These are phyloP conservation scores for Elaphurus davidianus DNA, from an alignment of 2,113 vertebrate species.

Conservation along the genomic window DNA sequence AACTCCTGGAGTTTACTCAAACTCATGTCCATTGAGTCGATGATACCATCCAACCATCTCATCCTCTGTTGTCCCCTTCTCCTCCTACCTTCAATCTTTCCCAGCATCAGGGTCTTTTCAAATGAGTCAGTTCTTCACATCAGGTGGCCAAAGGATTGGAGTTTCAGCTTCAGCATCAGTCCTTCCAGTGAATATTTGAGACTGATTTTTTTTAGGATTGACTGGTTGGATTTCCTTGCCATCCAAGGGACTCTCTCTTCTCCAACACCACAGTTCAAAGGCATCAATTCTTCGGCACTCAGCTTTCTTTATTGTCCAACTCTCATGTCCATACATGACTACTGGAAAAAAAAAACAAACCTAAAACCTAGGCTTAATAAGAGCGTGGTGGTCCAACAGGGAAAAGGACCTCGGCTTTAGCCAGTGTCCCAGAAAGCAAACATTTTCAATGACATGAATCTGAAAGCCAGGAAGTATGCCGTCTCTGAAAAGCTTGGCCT, in stretches of 20 bases:
- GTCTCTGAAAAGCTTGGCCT: background rate
- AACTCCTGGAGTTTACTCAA: background rate
- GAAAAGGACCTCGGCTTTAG: background rate
- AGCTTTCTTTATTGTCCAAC: background rate
- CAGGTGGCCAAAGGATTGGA: background rate
- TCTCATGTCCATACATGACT: background rate
- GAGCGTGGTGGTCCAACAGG: background rate
- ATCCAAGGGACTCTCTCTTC: background rate
- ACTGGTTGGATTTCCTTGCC: background rate
- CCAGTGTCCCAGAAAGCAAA: background rate
- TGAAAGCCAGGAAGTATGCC: background rate
- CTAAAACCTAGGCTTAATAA: background rate
- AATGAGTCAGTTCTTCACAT: background rate
- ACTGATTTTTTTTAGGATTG: background rate
- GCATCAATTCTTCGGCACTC: background rate
- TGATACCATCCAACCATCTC: background rate
- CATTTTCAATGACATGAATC: background rate
- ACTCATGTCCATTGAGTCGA: background rate
- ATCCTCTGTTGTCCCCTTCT: background rate
- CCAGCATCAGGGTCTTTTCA: background rate
- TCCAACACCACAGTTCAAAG: background rate
- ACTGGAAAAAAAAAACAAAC: background rate
- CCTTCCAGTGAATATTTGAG: background rate
- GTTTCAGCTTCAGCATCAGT: background rate
- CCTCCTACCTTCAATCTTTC: background rate